phyloP scores from a whole-genome alignment of 2,113 vertebrate species.

The Kryptolebias marmoratus region DNA sequence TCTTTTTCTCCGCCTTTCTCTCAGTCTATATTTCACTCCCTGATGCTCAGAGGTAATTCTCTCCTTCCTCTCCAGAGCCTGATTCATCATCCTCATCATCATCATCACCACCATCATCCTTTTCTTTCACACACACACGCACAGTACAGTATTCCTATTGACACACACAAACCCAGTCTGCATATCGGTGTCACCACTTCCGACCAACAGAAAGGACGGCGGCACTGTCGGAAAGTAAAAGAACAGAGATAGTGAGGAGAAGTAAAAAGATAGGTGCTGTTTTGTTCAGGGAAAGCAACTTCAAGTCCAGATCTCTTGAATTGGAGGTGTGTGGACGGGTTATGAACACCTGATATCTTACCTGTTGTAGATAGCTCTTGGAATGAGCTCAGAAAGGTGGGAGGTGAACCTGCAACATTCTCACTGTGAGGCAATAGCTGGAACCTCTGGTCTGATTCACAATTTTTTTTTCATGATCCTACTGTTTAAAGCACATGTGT shows the following conservation, averaged over 20 bases:
- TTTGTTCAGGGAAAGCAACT: neutral
- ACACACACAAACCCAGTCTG: slow-evolving; percentile 40
- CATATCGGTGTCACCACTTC: slow-evolving; percentile 45
- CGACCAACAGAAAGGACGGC: slow-evolving; percentile 37
- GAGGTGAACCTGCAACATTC: too few species aligned
- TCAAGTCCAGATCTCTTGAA: neutral
- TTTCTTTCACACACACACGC: slow-evolving; percentile 14
- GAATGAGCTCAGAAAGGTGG: too few species aligned
- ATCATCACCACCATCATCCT: slow-evolving; percentile 16
- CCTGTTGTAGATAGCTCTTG: too few species aligned
- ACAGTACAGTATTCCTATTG: slow-evolving; percentile 22
- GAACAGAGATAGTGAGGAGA: neutral
- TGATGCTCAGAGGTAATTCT: slow-evolving; percentile 72
- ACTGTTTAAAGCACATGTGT: too few species aligned
- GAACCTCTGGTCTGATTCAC: too few species aligned
- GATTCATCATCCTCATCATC: slow-evolving; percentile 63
- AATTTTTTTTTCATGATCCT: too few species aligned
- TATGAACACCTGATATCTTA: too few species aligned
- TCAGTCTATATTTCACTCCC: slow-evolving; percentile 60
- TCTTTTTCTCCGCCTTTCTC: slow-evolving; percentile 31
- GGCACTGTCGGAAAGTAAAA: slow-evolving; percentile 14
- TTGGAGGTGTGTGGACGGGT: too few species aligned
- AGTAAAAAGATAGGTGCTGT: neutral
- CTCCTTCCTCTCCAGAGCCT: slow-evolving; percentile 57
- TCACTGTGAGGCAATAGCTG: too few species aligned